Evolutionary conservation across 2,888 invertebrate species (phyloP).

Genomic region (Agriopis aurantiaria): DNA sequence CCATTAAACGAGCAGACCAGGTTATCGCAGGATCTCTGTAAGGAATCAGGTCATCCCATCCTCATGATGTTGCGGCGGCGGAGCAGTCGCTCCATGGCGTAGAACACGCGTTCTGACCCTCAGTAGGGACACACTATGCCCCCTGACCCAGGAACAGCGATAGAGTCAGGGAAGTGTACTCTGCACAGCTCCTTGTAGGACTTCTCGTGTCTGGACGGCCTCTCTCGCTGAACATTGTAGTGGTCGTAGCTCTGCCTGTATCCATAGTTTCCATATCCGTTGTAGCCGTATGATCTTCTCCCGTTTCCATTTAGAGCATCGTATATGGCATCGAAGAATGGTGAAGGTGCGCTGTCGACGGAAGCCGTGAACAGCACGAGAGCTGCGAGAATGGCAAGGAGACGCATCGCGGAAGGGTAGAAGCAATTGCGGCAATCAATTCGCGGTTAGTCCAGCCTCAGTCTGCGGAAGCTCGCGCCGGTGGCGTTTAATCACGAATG

Average conservation of each 20-base stretch:
- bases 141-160: slow-evolving; percentile 80
- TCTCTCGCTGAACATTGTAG: slow-evolving; percentile 12
- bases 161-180: slow-evolving; percentile 87
- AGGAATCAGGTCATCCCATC: slow-evolving; percentile 73
- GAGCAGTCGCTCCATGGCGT: slow-evolving; percentile 82
- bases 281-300: slow-evolving; percentile 71
- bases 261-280: slow-evolving; percentile 59
- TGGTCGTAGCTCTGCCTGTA: slow-evolving; percentile 35
- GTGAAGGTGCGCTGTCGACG: slow-evolving; percentile 61
- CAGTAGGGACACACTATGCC: slow-evolving; percentile 88
- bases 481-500: slow-evolving; percentile 81
- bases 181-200: slow-evolving; percentile 90
- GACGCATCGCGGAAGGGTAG: slow-evolving; percentile 77
- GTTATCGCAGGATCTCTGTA: slow-evolving; percentile 3
- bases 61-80: slow-evolving; percentile 83
- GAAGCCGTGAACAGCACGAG: slow-evolving; percentile 55
- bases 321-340: slow-evolving; percentile 82
- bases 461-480: slow-evolving; percentile 76
- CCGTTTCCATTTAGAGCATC: slow-evolving; percentile 77
- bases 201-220: slow-evolving; percentile 73
- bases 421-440: slow-evolving; percentile 77
- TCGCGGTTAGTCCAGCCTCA: slow-evolving; percentile 78
- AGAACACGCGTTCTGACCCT: slow-evolving; percentile 86
- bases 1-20: background rate
- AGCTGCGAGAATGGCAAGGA: slow-evolving; percentile 54